These are phyloP conservation scores for Tympanoctomys barrerae DNA, from an alignment of 2,797 vertebrate species.

Conservation along the genomic window DNA sequence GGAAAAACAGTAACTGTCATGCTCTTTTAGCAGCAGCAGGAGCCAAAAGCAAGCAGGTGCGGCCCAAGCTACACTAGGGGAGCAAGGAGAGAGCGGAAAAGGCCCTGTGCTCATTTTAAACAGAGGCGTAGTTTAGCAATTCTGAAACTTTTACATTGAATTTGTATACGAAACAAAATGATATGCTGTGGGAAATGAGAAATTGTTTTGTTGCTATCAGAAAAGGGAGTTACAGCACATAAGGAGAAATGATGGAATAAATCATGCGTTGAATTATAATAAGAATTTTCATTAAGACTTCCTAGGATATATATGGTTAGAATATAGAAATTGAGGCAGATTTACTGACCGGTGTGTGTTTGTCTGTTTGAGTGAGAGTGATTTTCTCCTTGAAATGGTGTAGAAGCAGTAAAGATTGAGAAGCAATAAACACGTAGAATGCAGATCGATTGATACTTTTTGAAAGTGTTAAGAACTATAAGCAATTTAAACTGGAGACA, in stretches of 20 bases:
- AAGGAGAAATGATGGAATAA: not conserved
- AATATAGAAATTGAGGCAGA: not conserved
- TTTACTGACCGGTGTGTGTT: not conserved
- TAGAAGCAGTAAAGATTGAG: not conserved
- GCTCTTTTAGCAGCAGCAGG: not conserved
- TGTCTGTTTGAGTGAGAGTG: not conserved
- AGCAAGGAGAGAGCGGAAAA: too few relatives aligned
- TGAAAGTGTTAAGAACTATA: not conserved
- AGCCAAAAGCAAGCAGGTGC: too few relatives aligned
- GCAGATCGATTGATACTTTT: too few relatives aligned
- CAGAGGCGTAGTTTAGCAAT: not conserved
- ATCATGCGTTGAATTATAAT: not conserved
- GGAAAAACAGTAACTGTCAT: not conserved
- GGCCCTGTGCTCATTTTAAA: not conserved
- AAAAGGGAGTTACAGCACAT: not conserved
- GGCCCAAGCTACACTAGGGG: too few relatives aligned
- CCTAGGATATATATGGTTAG: not conserved
- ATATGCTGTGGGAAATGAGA: not conserved
- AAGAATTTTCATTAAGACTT: not conserved
- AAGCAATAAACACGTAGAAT: not conserved
- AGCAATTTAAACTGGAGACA: not conserved
- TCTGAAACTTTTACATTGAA: not conserved
- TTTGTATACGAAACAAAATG: not conserved
- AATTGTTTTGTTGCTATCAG: not conserved
- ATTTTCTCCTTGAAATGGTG: not conserved